Evolutionary conservation across 2,113 vertebrate species (phyloP).

Genomic region (Petrocephalus microphthalmus): DNA sequence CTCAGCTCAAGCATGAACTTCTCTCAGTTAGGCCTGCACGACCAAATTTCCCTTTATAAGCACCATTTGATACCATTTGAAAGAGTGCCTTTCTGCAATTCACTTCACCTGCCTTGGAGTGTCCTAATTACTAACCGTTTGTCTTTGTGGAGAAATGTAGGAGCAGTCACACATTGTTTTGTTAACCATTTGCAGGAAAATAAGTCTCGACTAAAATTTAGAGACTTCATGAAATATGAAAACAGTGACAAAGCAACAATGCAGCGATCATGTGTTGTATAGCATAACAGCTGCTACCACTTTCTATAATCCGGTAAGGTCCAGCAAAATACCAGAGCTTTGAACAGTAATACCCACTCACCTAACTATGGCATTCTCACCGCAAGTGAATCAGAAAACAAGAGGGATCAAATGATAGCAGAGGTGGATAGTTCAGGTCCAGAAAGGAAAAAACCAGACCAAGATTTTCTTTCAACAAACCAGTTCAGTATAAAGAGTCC

Average conservation of each 20-base stretch:
- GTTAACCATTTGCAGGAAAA: neutral
- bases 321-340: neutral
- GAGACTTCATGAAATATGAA: neutral
- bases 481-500: no score
- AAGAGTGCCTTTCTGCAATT: neutral
- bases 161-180: neutral
- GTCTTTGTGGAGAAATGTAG: neutral
- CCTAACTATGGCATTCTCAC: neutral
- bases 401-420: neutral
- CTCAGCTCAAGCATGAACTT: neutral
- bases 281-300: neutral
- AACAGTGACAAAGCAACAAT: neutral
- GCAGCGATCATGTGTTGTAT: neutral
- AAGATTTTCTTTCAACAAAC: no score
- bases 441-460: no score
- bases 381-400: neutral
- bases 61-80: neutral
- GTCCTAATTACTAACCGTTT: neutral
- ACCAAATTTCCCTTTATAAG: neutral
- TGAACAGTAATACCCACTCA: neutral
- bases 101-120: neutral
- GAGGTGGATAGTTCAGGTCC: no score
- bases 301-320: neutral
- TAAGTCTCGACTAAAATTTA: neutral
- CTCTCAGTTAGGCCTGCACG: neutral